Percentiles rank a stretch among this genome's conserved stretches.
These are phyloP conservation scores for Melipona quadrifasciata DNA, from an alignment of 1,140 invertebrate genomes.

Conservation along the genomic window DNA sequence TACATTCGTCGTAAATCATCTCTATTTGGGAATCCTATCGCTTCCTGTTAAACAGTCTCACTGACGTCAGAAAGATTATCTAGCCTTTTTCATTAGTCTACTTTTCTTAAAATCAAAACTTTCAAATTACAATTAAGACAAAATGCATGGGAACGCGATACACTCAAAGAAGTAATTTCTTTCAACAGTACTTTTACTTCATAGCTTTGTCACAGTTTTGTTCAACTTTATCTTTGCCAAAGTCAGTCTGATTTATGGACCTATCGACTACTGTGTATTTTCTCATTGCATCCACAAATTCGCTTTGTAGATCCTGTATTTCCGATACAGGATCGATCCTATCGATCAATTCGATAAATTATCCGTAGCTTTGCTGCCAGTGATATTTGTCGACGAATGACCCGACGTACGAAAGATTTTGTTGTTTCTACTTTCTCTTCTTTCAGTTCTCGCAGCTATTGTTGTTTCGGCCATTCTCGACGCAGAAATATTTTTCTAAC, in stretches of 20 bases:
- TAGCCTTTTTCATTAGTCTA: neutral
- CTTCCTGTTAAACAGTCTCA: neutral
- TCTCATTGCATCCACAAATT: neutral
- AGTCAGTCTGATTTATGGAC: neutral
- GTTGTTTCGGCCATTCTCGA: neutral
- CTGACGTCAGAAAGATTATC: neutral
- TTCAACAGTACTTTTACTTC: accelerated
- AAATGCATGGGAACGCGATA: neutral
- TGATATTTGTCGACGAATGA: neutral
- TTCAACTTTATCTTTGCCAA: neutral
- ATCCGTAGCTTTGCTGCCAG: neutral
- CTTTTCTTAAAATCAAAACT: neutral
- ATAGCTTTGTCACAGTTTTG: neutral
- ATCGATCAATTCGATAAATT: too few species aligned
- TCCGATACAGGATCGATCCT: too few species aligned
- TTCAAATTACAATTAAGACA: too few species aligned
- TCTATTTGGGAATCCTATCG: too few species aligned
- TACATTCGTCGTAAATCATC: neutral
- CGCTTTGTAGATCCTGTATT: neutral
- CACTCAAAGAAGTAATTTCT: neutral
- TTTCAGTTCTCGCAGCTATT: too few species aligned
- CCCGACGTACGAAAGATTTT: neutral
- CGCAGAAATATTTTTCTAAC: too few species aligned
- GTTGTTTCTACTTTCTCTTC: neutral
- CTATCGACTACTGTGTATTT: neutral